These are phyloP conservation scores for Tinea pellionella DNA, from an alignment of 2,888 invertebrate genomes.

Conservation along the genomic window DNA sequence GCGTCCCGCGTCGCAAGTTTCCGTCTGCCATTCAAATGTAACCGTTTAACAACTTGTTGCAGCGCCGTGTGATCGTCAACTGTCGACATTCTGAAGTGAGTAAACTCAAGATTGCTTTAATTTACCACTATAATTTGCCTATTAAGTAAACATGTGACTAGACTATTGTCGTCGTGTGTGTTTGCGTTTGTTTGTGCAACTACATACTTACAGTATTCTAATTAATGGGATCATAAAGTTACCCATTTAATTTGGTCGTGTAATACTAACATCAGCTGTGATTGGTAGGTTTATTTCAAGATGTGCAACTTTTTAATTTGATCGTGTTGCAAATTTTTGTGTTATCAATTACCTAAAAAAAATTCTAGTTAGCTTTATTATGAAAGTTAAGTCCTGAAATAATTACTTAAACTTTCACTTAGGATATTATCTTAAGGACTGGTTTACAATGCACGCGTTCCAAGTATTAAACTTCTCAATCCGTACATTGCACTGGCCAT, in stretches of 20 bases:
- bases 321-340: neutral
- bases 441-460: neutral
- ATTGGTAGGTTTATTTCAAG: neutral
- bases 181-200: neutral
- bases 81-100: neutral
- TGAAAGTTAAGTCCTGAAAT: no score
- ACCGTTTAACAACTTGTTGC: conserved; percentile 35
- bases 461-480: neutral
- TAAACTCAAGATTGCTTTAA: neutral
- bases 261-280: neutral
- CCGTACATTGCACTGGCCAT: conserved; percentile 10
- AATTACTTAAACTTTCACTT: no score
- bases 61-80: neutral
- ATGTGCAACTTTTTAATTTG: neutral
- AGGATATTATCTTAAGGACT: no score
- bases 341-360: no score
- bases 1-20: neutral
- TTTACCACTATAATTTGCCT: neutral
- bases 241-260: neutral
- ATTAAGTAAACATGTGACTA: no score
- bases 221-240: no score
- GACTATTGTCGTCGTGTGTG: neutral
- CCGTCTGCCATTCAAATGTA: neutral
- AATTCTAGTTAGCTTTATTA: no score
- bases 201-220: neutral